Percentiles rank a stretch among this genome's conserved stretches.
phyloP scores from a whole-genome alignment of 92 coral and sea anemone genomes.

The Anthopleura xanthogrammica region DNA sequence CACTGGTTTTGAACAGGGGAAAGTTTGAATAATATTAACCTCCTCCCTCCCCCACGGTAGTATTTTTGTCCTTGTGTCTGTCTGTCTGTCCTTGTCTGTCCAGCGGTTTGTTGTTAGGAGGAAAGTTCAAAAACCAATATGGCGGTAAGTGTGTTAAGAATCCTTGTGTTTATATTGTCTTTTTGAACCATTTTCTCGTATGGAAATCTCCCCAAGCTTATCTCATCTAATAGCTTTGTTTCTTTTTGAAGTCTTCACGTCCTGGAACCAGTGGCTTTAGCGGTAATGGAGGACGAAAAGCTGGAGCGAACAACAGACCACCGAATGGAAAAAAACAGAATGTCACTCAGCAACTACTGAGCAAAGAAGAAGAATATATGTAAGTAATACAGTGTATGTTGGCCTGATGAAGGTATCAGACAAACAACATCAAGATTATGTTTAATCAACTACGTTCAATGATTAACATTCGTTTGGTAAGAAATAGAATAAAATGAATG shows the following conservation, averaged over 20 bases:
- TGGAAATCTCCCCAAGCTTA: background rate
- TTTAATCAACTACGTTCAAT: background rate
- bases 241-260: slow-evolving; percentile 19
- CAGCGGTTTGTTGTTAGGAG: slow-evolving; percentile 6
- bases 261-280: slow-evolving; percentile 24
- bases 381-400: slow-evolving; percentile 24
- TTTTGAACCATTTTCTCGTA: background rate
- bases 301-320: slow-evolving; percentile 38
- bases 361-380: slow-evolving; percentile 97
- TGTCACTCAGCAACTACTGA: slow-evolving; percentile 76
- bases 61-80: background rate
- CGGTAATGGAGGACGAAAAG: slow-evolving; percentile 44
- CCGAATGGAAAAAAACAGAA: slow-evolving; percentile 47
- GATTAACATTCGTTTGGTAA: too few relatives aligned
- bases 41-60: background rate
- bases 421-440: background rate
- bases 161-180: background rate
- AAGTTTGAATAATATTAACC: background rate
- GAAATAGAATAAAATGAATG: too few relatives aligned
- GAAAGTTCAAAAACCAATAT: background rate
- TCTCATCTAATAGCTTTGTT: background rate
- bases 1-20: too few relatives aligned
- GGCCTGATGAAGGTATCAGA: background rate
- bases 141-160: background rate
- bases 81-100: background rate